Conservation (phyloP, 2,797 vertebrate genomes). For the Basileuterus tristriatus region DNA sequence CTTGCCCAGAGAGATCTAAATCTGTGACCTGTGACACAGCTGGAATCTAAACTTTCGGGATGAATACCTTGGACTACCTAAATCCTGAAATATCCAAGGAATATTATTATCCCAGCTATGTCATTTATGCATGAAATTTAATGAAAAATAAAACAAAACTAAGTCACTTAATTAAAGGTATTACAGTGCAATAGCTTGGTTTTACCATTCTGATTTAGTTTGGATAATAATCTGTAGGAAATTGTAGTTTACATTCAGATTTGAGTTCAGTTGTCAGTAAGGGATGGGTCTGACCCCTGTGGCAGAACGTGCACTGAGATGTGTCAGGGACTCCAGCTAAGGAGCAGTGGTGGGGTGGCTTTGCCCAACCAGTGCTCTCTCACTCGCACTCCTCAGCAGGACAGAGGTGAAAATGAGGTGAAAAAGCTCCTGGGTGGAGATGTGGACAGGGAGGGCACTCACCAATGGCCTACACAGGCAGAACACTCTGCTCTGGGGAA, state of each 20-base stretch:
- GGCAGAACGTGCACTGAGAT: too few species aligned
- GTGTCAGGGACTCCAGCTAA: neutral
- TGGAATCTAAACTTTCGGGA: fast-evolving
- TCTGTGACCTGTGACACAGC: neutral
- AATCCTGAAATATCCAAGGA: neutral
- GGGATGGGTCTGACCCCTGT: too few species aligned
- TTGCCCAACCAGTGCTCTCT: neutral
- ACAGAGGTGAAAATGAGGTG: neutral
- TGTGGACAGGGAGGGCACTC: fast-evolving
- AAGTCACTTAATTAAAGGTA: too few species aligned
- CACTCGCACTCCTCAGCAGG: neutral
- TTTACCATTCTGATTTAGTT: too few species aligned
- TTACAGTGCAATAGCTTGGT: too few species aligned
- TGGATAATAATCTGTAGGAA: too few species aligned
- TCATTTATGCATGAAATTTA: neutral
- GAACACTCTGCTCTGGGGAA: fast-evolving
- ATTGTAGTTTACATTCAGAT: too few species aligned
- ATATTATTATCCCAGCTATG: neutral
- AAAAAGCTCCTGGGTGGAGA: fast-evolving
- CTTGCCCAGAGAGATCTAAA: neutral
- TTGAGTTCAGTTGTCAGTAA: too few species aligned
- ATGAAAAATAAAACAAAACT: neutral
- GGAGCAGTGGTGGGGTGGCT: neutral
- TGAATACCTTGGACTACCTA: neutral
- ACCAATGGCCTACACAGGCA: neutral